Evolutionary conservation across 2,113 vertebrate species (phyloP).

Genomic region (Abramis brama): DNA sequence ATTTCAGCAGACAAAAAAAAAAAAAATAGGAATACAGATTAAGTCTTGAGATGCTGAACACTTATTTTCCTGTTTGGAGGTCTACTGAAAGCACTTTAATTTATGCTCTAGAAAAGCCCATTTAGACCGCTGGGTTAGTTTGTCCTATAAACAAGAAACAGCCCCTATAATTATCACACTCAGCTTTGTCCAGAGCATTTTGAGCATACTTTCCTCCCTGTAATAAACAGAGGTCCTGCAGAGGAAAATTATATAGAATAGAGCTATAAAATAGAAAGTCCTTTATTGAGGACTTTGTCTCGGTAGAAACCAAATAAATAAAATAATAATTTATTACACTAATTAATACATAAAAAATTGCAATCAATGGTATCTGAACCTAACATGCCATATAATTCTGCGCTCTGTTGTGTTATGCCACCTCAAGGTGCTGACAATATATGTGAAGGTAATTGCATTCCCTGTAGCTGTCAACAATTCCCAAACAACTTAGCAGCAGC

Average conservation of each 20-base stretch:
- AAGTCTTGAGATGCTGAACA: constrained; percentile 8
- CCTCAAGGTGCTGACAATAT: constrained; percentile 19
- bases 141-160: neutral
- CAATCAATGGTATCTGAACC: no score
- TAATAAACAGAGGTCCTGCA: neutral
- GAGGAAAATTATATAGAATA: neutral
- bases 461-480: neutral
- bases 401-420: neutral
- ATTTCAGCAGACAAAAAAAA: neutral
- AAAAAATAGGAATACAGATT: neutral
- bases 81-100: neutral
- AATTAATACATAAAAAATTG: neutral
- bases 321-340: neutral
- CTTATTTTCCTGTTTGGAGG: neutral
- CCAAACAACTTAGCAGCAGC: neutral
- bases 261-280: neutral
- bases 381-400: neutral
- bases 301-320: neutral
- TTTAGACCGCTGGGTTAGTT: neutral
- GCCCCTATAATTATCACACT: neutral
- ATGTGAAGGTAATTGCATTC: constrained; percentile 26
- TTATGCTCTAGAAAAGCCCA: neutral
- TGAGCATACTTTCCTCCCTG: neutral
- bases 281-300: no score
- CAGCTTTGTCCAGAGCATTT: neutral